phyloP scores from a whole-genome alignment of 2,113 vertebrate species.

The Sapayoa aenigma region DNA sequence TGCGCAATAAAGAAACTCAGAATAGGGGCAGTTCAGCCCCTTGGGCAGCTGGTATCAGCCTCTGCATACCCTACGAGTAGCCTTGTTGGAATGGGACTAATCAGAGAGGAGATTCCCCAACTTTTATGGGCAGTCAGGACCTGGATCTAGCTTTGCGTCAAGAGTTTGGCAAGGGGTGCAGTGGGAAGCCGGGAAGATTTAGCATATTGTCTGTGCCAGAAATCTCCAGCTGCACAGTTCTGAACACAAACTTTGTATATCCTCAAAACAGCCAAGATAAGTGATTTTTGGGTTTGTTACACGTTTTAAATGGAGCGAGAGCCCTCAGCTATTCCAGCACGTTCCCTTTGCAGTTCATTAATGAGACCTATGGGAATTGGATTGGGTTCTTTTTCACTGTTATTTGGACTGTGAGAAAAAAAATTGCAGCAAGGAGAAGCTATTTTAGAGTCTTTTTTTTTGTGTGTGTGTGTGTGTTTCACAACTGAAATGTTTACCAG shows the following conservation, averaged over 20 bases:
- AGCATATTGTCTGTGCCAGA: background rate
- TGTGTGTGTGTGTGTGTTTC: too few species aligned
- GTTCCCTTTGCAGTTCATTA: constrained; percentile 68
- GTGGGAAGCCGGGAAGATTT: background rate
- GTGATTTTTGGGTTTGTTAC: constrained; percentile 45
- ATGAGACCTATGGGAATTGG: constrained; percentile 68
- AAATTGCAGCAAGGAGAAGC: constrained; percentile 24
- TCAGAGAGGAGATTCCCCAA: background rate
- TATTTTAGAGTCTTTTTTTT: background rate
- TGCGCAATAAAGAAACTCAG: background rate
- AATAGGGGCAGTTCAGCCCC: background rate
- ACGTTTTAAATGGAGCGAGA: constrained; percentile 33
- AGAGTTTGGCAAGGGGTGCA: background rate
- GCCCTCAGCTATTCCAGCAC: constrained; percentile 67
- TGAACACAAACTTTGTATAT: background rate
- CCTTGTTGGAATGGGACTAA: background rate
- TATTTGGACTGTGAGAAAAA: constrained; percentile 47
- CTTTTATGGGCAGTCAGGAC: background rate
- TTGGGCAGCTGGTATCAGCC: background rate
- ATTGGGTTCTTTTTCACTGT: constrained; percentile 56
- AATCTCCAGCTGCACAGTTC: background rate
- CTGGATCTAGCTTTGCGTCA: background rate
- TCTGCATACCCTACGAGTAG: background rate
- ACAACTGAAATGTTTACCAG: constrained; percentile 9
- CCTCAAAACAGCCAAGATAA: background rate